phyloP scores from a whole-genome alignment of 1,140 invertebrate species.

The Drosophila bipectinata region DNA sequence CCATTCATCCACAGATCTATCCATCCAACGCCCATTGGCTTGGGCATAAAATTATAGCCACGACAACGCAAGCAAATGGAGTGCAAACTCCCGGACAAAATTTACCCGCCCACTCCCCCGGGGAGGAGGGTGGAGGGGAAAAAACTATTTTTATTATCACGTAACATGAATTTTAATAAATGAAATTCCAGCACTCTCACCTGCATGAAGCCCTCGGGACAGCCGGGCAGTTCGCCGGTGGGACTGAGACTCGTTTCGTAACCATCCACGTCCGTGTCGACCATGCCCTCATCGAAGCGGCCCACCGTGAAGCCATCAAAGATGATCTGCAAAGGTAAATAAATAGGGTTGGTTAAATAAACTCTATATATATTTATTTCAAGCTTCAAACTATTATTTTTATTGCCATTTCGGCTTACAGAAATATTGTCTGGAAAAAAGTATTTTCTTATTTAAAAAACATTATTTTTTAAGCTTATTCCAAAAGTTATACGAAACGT shows the following conservation, averaged over 20 bases:
- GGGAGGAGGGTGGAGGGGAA: background rate
- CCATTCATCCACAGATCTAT: background rate
- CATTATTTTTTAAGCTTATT: too few species aligned
- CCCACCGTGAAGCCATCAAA: conserved; percentile 94
- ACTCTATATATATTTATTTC: background rate
- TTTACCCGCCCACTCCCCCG: conserved; percentile 10
- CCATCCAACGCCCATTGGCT: background rate
- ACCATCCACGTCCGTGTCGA: conserved; percentile 81
- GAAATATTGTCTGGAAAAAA: too few species aligned
- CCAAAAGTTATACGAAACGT: background rate
- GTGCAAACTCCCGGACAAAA: conserved; percentile 57
- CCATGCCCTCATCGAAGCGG: conserved; percentile 86
- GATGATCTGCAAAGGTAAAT: conserved; percentile 86
- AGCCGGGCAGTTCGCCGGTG: conserved; percentile 86
- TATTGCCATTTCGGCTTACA: background rate
- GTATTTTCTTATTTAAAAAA: background rate
- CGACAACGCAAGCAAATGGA: conserved; percentile 60
- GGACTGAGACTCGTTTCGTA: conserved; percentile 80
- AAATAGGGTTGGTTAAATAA: conserved; percentile 13
- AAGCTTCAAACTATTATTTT: background rate
- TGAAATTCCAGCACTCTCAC: conserved; percentile 78
- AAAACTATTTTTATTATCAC: conserved; percentile 55
- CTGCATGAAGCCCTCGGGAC: conserved; percentile 93
- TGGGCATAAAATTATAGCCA: conserved; percentile 63
- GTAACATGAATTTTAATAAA: conserved; percentile 77